Base-by-base conservation (phyloP, 1,140 invertebrate genomes). In the Neocloeon triangulifer region DNA sequence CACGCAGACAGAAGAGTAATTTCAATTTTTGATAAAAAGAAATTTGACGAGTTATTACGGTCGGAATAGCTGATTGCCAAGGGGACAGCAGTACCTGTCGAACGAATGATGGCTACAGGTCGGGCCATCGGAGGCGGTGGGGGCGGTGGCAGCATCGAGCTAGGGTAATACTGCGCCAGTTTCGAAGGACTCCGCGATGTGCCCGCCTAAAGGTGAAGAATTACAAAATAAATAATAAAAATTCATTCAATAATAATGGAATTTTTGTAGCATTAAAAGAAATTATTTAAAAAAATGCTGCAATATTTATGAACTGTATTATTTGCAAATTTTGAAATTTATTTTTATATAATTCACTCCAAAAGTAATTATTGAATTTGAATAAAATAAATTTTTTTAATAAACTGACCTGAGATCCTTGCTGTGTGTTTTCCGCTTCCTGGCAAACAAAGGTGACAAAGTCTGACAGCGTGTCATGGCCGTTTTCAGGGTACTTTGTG, bases 361-460 rank as follows among this genome's bases (percentile, higher is more conserved):
- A 26, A 26, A 4, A 26, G 3, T 23, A 23, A 23, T 23, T 8
- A 8, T 8, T 23, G 8, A 8, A 23, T 23, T 23, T n/a, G 22
- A 8, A 23, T 23, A n/a, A n/a, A n/a, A 15, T 14, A 8, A 22
- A n/a, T 7, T 32, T n/a, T 8, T 7, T 25, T 25, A 32, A 7
- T 10, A 16, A n/a, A 52, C 47, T 51, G 62, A 79, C 77, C 67
- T 80, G 78, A 47, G 72, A 59, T 47, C 69, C 64, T 54, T 76
- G 73, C 36, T 77, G 72, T 41, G 73, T 73, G 41, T 75, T 74
- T 43, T 81, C 75, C 25, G 77, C 74, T 55, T 92, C 86, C 56
- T 92, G 85, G 50, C 86, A 94, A 26, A 94, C 88, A 45, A 94
- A 82, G 19, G 85, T 92, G 19, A 94, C 88, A 56, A 92, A 94